Evolutionary conservation across 1,140 invertebrate species (phyloP).

Genomic region (Pseudoatta argentina): DNA sequence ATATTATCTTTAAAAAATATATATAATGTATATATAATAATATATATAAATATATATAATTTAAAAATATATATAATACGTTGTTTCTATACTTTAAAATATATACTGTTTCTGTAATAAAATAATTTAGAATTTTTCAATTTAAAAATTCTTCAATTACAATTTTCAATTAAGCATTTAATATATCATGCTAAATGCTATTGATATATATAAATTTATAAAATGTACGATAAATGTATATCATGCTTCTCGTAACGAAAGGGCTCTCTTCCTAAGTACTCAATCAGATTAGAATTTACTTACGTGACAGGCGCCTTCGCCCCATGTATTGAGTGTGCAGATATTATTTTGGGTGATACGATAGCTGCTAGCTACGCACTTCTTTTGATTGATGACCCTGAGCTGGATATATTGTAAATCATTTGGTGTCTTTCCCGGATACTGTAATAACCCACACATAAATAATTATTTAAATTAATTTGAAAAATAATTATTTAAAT

Average conservation of each 20-base stretch:
- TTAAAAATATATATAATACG: no score
- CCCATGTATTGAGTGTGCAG: constrained; percentile 87
- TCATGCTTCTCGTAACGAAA: not conserved
- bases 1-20: not conserved
- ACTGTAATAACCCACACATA: constrained; percentile 79
- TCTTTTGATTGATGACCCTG: constrained; percentile 86
- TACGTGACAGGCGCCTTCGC: constrained; percentile 89
- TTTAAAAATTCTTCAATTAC: not conserved
- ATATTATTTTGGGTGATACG: constrained; percentile 85
- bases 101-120: no score
- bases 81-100: no score
- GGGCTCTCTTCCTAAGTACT: constrained; percentile 29
- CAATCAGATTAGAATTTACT: constrained; percentile 77
- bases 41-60: no score
- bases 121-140: not conserved
- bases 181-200: not conserved
- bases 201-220: not conserved
- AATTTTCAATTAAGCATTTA: constrained; percentile 8
- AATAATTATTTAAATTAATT: not conserved
- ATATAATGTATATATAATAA: no score
- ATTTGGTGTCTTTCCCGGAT: constrained; percentile 87
- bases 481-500: not conserved
- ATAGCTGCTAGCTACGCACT: constrained; percentile 83
- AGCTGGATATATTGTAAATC: constrained; percentile 87
- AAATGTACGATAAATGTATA: not conserved